Evolutionary conservation across 2,113 vertebrate species (phyloP), one percentile per base, ranked within the genome.

Genomic region (Tautogolabrus adspersus): DNA sequence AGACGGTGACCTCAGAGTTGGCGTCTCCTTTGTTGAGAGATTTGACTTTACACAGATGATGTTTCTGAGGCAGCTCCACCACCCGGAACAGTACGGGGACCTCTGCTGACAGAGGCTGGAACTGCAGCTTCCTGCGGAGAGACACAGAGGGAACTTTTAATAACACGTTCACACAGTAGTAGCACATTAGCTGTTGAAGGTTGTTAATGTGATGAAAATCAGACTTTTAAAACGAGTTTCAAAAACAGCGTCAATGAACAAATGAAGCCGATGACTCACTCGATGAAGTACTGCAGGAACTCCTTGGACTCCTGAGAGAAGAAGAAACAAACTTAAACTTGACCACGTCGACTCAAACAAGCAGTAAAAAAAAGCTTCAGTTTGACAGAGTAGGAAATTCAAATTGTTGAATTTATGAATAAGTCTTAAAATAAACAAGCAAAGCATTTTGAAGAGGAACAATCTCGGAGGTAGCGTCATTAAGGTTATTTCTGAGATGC

Each of bases 1-100:
- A 99, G 8, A 98, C 96, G 0, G 96, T 98, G 91, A 99, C 97
- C 89, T 98, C 97, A 0, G 97, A 98, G 94, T 98, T 99, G 83
- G 96, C 95, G 40, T 98, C 97, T 0, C 94, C 96, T 90, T 95
- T 97, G 94, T 98, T 97, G 30, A 99, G 95, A 8, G 97, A 96
- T 75, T 95, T 97, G 81, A 99, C 96, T 93, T 98, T 99, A 57
- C 97, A 98, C 1, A 99, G 87, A 78, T 96, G 95, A 57, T 94
- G 95, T 0, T 90, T 81, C 8, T 83, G 91, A 0, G 98, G 98
- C 70, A 99, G 87, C 87, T 98, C 95, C 69, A 97, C 96, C 93
- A 98, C 97, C 51, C 91, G 94, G 93, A 98, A 99, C 81, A 96
- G 93, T 26, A 99, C 97, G 0, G 97, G 96, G 88, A 96, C 95